phyloP scores from a whole-genome alignment of 2,888 invertebrate species.

The Archips xylosteana region DNA sequence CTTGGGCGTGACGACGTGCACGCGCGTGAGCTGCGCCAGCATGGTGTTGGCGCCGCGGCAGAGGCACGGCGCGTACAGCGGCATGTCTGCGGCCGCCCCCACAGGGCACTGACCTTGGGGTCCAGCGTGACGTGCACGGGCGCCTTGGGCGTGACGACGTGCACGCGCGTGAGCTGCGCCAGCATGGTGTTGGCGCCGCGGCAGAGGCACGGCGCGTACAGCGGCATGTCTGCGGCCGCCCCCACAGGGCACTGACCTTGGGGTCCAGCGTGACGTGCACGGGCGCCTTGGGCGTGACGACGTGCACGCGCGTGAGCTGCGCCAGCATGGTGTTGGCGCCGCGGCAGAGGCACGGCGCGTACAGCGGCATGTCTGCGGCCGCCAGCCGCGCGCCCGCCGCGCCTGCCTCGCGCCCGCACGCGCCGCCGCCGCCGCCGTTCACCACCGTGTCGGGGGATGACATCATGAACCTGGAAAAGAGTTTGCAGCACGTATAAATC shows the following conservation, averaged over 20 bases:
- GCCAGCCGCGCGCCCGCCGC: conserved; percentile 95
- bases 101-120: too few species aligned
- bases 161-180: too few species aligned
- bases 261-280: conserved; percentile 58
- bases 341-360: conserved; percentile 92
- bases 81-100: too few species aligned
- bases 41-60: too few species aligned
- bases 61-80: too few species aligned
- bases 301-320: conserved; percentile 56
- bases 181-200: too few species aligned
- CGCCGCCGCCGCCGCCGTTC: conserved; percentile 90
- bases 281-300: conserved; percentile 43
- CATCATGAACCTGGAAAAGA: conserved; percentile 90
- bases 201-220: conserved; percentile 68
- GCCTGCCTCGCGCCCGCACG: conserved; percentile 86
- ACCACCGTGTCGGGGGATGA: conserved; percentile 94
- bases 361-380: conserved; percentile 94
- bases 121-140: too few species aligned
- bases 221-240: conserved; percentile 95
- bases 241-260: conserved; percentile 10
- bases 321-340: conserved; percentile 56
- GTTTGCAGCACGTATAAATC: too few species aligned
- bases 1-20: too few species aligned
- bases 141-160: too few species aligned
- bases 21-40: too few species aligned